Evolutionary conservation across 1,140 invertebrate genomes (phyloP).

Genomic region (Caenorhabditis remanei): DNA sequence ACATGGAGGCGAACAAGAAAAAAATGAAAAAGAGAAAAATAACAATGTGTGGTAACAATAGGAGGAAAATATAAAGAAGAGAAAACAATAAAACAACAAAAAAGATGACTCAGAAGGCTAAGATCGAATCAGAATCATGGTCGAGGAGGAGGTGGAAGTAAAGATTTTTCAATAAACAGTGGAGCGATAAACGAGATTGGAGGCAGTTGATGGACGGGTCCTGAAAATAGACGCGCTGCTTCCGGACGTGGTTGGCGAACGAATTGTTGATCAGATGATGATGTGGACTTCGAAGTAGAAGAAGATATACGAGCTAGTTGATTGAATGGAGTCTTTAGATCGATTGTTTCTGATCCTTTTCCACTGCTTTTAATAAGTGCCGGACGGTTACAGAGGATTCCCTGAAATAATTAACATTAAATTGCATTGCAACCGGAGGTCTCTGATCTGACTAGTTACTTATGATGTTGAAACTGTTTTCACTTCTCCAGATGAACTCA

Average conservation of each 20-base stretch:
- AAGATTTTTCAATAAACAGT: constrained; percentile 36
- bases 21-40: background rate
- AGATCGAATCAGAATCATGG: background rate
- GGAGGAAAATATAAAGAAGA: background rate
- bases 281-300: background rate
- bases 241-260: constrained; percentile 23
- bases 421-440: too few species aligned
- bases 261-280: constrained; percentile 17
- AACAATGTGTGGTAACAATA: constrained; percentile 41
- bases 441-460: too few species aligned
- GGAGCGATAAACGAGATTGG: constrained; percentile 34
- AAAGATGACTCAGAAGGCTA: background rate
- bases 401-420: background rate
- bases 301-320: background rate
- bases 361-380: background rate
- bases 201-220: constrained; percentile 32
- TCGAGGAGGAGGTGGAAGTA: background rate
- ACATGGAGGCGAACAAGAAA: background rate
- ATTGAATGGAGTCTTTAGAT: constrained; percentile 23
- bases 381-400: constrained; percentile 21
- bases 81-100: constrained; percentile 5
- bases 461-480: too few species aligned
- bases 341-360: background rate
- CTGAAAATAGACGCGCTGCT: background rate
- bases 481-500: too few species aligned